phyloP scores from a whole-genome alignment of 1,140 invertebrate genomes.

The Himalopsyche phryganea region DNA sequence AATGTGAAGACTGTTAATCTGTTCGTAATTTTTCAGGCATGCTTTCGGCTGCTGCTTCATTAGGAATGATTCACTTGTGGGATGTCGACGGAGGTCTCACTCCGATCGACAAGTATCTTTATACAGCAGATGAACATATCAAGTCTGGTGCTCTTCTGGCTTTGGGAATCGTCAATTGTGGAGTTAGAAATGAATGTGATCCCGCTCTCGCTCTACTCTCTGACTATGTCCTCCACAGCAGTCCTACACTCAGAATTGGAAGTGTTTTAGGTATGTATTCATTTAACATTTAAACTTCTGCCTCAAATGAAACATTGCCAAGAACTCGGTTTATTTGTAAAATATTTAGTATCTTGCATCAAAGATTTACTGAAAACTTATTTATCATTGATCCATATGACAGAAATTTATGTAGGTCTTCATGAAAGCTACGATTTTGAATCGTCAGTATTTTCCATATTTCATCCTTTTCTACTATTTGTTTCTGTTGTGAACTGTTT shows the following conservation, averaged over 20 bases:
- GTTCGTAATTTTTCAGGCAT: conserved; percentile 58
- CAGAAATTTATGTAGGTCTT: too few relatives aligned
- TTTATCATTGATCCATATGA: too few relatives aligned
- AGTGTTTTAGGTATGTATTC: conserved; percentile 75
- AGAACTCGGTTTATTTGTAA: too few relatives aligned
- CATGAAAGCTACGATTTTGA: too few relatives aligned
- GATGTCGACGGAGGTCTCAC: conserved; percentile 98
- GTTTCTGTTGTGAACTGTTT: too few relatives aligned
- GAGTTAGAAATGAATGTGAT: conserved; percentile 97
- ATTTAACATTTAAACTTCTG: too few relatives aligned
- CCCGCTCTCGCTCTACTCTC: conserved; percentile 93
- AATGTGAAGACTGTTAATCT: too few relatives aligned
- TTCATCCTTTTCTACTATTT: too few relatives aligned
- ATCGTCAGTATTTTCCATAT: too few relatives aligned
- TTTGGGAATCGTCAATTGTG: conserved; percentile 97
- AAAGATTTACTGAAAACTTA: too few relatives aligned
- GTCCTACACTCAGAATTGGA: conserved; percentile 87
- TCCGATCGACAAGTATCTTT: conserved; percentile 98
- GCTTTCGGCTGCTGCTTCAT: conserved; percentile 94
- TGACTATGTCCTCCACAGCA: conserved; percentile 92
- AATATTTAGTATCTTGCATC: too few relatives aligned
- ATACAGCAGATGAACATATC: conserved; percentile 92
- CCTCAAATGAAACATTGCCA: too few relatives aligned
- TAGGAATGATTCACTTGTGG: conserved; percentile 92
- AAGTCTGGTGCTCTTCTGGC: conserved; percentile 96